These are phyloP conservation scores for Agelaius tricolor DNA, from an alignment of 2,113 vertebrate species.

Conservation along the genomic window DNA sequence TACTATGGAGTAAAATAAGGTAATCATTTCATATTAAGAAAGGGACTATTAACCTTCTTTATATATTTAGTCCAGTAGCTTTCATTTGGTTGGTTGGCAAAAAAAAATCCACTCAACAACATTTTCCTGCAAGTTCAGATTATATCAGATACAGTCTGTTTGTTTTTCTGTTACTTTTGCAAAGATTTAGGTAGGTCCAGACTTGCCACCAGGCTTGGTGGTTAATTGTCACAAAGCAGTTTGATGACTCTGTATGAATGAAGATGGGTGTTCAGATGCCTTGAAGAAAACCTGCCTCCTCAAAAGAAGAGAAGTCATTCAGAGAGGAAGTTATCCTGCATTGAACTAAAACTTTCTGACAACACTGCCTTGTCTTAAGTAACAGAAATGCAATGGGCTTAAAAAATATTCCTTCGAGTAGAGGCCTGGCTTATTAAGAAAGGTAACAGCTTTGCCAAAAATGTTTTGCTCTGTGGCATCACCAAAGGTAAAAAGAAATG, in stretches of 20 bases:
- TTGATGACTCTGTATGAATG: background rate
- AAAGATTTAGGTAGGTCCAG: slow-evolving; percentile 18
- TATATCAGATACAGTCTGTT: background rate
- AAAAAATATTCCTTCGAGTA: background rate
- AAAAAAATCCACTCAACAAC: background rate
- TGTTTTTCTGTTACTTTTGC: background rate
- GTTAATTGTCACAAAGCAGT: slow-evolving; percentile 3
- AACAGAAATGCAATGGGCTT: background rate
- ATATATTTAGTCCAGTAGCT: background rate
- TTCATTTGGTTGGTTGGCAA: slow-evolving; percentile 3
- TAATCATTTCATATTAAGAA: slow-evolving; percentile 4
- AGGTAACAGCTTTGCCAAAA: slow-evolving; percentile 6
- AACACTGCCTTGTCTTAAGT: background rate
- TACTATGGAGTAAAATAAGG: background rate
- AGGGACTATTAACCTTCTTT: background rate
- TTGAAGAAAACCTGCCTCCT: background rate
- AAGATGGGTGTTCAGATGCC: background rate
- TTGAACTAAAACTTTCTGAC: background rate
- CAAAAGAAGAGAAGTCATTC: background rate
- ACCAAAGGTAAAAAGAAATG: slow-evolving; percentile 13
- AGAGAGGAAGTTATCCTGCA: background rate
- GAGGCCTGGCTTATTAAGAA: background rate
- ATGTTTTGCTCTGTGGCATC: background rate
- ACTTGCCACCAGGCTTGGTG: background rate
- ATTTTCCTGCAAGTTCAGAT: background rate